phyloP scores from a whole-genome alignment of 2,888 invertebrate species.

The Habrosyne pyritoides region DNA sequence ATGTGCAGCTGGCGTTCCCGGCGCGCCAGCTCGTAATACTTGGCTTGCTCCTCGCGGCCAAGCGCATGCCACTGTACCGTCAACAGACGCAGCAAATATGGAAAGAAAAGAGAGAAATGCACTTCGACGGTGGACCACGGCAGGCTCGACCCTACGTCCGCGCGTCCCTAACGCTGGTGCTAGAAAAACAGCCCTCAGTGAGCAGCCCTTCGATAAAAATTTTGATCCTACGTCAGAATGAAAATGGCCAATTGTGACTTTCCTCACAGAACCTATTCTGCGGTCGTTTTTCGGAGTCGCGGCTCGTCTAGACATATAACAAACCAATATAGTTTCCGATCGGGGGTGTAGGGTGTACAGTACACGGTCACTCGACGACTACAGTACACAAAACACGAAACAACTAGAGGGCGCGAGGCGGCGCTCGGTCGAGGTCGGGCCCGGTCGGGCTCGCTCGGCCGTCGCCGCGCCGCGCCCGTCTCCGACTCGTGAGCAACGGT shows the following conservation, averaged over 20 bases:
- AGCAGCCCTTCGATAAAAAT: constrained; percentile 73
- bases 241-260: constrained; percentile 81
- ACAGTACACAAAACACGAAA: constrained; percentile 80
- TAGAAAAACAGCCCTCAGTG: constrained; percentile 87
- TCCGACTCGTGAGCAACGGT: constrained; percentile 59
- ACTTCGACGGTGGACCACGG: constrained; percentile 71
- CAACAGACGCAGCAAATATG: constrained; percentile 75
- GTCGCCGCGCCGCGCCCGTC: constrained; percentile 36
- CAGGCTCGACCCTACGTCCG: constrained; percentile 47
- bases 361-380: constrained; percentile 81
- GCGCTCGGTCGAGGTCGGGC: constrained; percentile 42
- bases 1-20: constrained; percentile 99
- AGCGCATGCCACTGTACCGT: constrained; percentile 98
- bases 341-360: constrained; percentile 73
- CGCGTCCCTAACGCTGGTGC: constrained; percentile 83
- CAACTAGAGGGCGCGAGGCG: constrained; percentile 57
- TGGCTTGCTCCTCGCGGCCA: constrained; percentile 99
- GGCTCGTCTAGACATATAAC: constrained; percentile 79
- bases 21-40: constrained; percentile 99
- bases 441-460: constrained; percentile 20
- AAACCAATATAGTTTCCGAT: constrained; percentile 82
- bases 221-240: constrained; percentile 74
- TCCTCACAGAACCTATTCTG: constrained; percentile 85
- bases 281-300: constrained; percentile 72
- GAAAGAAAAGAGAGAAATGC: constrained; percentile 83